Evolutionary conservation across 2,113 vertebrate genomes (phyloP).

Genomic region (Phalacrocorax pelagicus): DNA sequence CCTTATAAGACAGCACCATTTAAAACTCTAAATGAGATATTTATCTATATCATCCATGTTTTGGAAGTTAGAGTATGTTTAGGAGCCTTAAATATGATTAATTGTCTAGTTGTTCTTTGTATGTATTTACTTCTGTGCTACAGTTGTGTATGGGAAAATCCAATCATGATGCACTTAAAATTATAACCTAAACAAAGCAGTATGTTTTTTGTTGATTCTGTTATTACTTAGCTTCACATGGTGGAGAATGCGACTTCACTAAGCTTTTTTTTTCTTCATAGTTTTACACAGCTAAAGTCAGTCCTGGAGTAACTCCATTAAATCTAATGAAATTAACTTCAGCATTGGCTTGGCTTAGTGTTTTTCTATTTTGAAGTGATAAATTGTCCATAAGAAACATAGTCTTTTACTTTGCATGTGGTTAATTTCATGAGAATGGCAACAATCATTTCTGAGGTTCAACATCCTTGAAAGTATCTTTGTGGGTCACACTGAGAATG

Average conservation of each 20-base stretch:
- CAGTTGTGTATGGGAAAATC: neutral
- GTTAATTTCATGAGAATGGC: conserved; percentile 15
- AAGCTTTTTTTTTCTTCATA: neutral
- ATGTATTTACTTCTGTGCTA: neutral
- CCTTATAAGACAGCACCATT: neutral
- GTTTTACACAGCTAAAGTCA: neutral
- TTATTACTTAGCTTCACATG: neutral
- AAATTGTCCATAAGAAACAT: neutral
- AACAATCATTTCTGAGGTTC: neutral
- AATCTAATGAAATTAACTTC: neutral
- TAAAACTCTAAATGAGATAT: neutral
- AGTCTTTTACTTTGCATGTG: conserved; percentile 1
- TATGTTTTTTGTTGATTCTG: neutral
- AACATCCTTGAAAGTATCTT: neutral
- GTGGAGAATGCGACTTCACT: neutral
- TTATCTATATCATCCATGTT: neutral
- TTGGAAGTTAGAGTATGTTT: neutral
- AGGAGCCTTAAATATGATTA: neutral
- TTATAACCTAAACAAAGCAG: neutral
- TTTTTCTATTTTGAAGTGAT: conserved; percentile 16
- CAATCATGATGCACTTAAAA: neutral
- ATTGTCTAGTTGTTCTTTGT: neutral
- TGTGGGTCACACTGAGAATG: conserved; percentile 21
- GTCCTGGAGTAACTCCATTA: neutral
- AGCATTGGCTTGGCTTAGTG: neutral